Evolutionary conservation across 1,140 invertebrate genomes (phyloP), one percentile per base, ranked within the genome.

Genomic region (Platorchestia sp.): DNA sequence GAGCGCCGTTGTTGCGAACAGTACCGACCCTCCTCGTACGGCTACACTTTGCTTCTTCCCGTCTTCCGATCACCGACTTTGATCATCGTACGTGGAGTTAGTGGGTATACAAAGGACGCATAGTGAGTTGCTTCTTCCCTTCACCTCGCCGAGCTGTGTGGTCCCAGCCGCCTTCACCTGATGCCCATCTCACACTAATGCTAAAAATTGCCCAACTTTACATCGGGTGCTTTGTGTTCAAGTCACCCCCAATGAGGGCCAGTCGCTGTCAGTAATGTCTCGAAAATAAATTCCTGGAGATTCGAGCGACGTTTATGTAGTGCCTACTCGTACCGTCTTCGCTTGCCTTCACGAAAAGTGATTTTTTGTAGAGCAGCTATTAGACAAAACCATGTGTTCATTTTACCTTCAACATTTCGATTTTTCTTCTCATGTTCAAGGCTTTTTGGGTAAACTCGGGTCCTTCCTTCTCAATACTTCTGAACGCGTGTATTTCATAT

Each of bases 151-250:
- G 59, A 75, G 59, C 59, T 93, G 91, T 93, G 91, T 93, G 91
- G 91, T 47, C 91, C 91, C 19, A 41, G 6, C 45, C 45, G 43
- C 91, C 91, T 93, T 93, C 43, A 89, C 91, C 91, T 93, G 45
- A 93, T 93, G 91, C 91, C 91, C 91, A 93, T 93, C 91, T 93
- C 44, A 93, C 45, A n/a, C 45, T 45, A 93, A 93, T 93, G 91
- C 91, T 93, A 93, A 93, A 93, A 93, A 93, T 45, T 93, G 45
- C 91, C 91, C 91, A 45, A 93, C 91, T 93, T 93, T 93, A 93
- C 91, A 93, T 93, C 45, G 45, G 10, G 91, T 45, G 43, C 91
- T 93, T 93, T 93, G 91, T 93, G 91, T 93, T 44, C 87, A 89
- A 89, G 87, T 89, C 87, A 44, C 87, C 43, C 59, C 14, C 87